Evolutionary conservation across 2,113 vertebrate genomes (phyloP), one percentile per base, ranked within the genome.

Genomic region (Oophaga pumilio): DNA sequence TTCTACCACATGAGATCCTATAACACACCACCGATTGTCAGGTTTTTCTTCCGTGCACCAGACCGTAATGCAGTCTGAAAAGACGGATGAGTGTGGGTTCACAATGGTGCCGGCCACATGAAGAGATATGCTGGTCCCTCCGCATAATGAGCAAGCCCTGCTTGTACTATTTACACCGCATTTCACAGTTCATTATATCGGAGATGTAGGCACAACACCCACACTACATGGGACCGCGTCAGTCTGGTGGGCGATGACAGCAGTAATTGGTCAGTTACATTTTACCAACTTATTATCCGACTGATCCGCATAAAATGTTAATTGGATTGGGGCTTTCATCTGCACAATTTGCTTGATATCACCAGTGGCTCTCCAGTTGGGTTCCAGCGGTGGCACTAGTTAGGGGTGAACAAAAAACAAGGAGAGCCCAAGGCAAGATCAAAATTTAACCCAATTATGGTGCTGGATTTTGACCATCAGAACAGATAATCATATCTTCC

Each of bases 181-280:
- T 60, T 59, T 59, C 78, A 80, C 53, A 59, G 78, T 57, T 80
- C 57, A 57, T 28, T 57, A 59, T 33, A 60, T 59, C 13, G 26
- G 56, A 60, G 26, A 77, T 53, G 50, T 56, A 77, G 50, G n/a
- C 76, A 77, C 49, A n/a, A 77, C 76, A 43, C 76, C 13, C 76
- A 77, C 50, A 77, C 76, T 20, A 53, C 76, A 77, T 77, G 49
- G 76, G 76, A 77, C 50, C 76, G n/a, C 13, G 76, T 24, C 49
- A 77, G 22, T 56, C 20, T 77, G 8, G 50, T 77, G 50, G 49
- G 76, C 49, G 49, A 56, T 53, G 76, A 77, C 22, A 15, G 76
- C 13, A 17, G 71, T 74, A 74, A 74, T 74, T 74, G 71, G 71
- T 74, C 71, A 28, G 71, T 43, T 74, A 50, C 71, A 15, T 74